Evolutionary conservation across 92 coral and sea anemone genomes (phyloP), one percentile per base, ranked within the genome.

Genomic region (Porites cylindrica): DNA sequence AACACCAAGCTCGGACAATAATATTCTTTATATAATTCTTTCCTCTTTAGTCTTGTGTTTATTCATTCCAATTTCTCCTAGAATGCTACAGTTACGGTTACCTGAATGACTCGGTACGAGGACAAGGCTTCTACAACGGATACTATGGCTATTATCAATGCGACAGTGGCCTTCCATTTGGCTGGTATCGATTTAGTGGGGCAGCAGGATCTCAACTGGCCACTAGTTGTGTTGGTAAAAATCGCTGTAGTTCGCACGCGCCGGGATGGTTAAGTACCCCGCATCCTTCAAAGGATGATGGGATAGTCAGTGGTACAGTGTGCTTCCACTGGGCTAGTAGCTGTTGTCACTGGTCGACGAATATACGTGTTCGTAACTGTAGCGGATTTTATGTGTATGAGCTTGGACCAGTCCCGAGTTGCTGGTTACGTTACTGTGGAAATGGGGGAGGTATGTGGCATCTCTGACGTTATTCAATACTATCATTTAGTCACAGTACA

Each of bases 181-280:
- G 76, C 12, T 91, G 94, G 94, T 91, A 91, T 51, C 77, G 94
- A 59, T 91, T 91, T 77, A 58, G 70, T 18, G 88, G 89, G 51
- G 88, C 80, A 51, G 91, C 94, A 29, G 94, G 94, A 1, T 73
- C 91, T 5, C 80, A 79, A n/a, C 82, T 91, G 89, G 68, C 91
- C 1, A 87, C 91, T 10, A 1, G 83, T 2, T 76, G 85, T 51
- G 88, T 88, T 17, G 53, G 53, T 6, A 3, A 68, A n/a, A 51
- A 77, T 66, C 88, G 73, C 60, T 91, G 94, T 63, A 83, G 94
- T 8, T 51, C 89, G 0, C 67, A 70, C 23, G 87, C 21, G 17
- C 90, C 94, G 19, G 91, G 91, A 1, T 91, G 94, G 94, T 17
- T 91, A 85, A 80, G 61, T n/a, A 85, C 86, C 1, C 67, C 52